A percentile compares a stretch with the other conserved stretches of the same genome.
These are phyloP conservation scores for Phylloscopus whistleri DNA, from an alignment of 2,113 vertebrate genomes.

Conservation along the genomic window DNA sequence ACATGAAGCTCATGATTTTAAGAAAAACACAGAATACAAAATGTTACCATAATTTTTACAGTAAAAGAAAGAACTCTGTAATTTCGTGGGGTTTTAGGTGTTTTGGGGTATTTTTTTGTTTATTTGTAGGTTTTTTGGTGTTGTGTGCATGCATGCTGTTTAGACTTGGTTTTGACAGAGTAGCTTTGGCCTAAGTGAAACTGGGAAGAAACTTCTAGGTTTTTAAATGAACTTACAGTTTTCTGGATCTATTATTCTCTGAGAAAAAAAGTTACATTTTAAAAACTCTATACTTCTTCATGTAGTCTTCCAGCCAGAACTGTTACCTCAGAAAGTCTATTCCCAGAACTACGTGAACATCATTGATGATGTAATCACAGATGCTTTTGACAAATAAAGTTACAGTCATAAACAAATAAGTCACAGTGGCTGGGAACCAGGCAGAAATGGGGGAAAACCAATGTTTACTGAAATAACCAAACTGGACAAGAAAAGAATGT, in stretches of 20 bases:
- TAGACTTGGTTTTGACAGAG: background rate
- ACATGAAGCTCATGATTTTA: background rate
- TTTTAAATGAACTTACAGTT: background rate
- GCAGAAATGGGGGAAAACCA: background rate
- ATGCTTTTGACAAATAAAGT: conserved; percentile 40
- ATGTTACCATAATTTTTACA: background rate
- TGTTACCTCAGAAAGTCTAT: background rate
- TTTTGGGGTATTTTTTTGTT: background rate
- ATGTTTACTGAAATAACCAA: conserved; percentile 20
- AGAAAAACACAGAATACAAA: background rate
- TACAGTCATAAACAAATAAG: conserved; percentile 42
- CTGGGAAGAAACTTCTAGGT: background rate
- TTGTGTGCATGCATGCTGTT: background rate
- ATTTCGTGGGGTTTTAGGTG: background rate
- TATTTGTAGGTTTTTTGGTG: background rate
- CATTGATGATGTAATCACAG: conserved; percentile 40
- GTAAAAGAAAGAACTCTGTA: background rate
- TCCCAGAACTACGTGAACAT: conserved; percentile 10
- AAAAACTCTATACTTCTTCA: background rate
- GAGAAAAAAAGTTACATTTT: background rate
- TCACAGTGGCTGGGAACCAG: background rate
- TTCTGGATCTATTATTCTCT: background rate
- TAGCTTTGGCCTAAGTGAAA: background rate
- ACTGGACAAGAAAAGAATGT: background rate
- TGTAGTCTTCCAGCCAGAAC: background rate